Conservation (phyloP, 2,797 vertebrate species). For the Mormyrus hasselquistii region DNA sequence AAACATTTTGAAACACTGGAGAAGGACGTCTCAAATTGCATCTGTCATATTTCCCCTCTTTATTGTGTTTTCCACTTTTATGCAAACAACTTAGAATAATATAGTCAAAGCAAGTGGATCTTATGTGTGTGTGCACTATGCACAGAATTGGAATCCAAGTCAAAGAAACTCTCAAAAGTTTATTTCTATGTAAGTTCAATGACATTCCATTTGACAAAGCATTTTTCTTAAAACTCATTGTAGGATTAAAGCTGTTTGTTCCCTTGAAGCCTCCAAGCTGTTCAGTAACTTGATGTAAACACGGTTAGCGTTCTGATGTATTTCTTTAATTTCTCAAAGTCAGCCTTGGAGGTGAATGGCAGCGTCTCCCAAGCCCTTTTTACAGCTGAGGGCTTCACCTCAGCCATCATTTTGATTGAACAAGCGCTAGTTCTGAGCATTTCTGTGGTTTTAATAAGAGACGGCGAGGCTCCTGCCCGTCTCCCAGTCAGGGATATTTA, state of each 20-base stretch:
- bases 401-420: not conserved
- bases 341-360: not conserved
- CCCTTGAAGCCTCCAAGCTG: conserved; percentile 4
- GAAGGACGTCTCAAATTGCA: not conserved
- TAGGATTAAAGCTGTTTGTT: not conserved
- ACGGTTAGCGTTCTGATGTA: not conserved
- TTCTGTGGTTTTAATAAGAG: conserved; percentile 2
- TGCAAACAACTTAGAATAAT: not conserved
- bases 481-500: not conserved
- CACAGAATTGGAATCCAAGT: not conserved
- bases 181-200: conserved; percentile 1
- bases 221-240: conserved; percentile 5
- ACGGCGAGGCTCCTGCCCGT: not conserved
- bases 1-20: not conserved
- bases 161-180: not conserved
- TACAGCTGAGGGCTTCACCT: not conserved
- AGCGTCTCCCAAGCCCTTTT: not conserved
- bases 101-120: not conserved
- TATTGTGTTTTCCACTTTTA: not conserved
- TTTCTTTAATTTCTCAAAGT: conserved; percentile 13
- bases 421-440: not conserved
- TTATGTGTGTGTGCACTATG: not conserved
- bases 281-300: conserved; percentile 12
- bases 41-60: not conserved
- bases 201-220: not conserved